Evolutionary conservation across 35 echinoderm and acorn worm genomes (phyloP).

Genomic region (Apostichopus japonicus): DNA sequence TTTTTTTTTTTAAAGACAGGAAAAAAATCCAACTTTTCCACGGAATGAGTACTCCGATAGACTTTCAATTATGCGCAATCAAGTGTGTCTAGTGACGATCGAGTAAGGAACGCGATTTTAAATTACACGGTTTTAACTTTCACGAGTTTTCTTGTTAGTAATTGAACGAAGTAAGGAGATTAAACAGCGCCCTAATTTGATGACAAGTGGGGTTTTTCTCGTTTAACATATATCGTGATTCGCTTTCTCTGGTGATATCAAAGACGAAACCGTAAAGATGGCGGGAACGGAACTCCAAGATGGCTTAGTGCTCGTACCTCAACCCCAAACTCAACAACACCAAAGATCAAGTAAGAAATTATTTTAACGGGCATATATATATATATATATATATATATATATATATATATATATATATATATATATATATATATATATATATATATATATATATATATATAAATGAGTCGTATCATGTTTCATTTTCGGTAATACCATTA

Average conservation of each 20-base stretch:
- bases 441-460: too few species aligned
- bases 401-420: too few species aligned
- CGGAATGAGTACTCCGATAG: neutral
- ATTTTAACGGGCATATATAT: neutral
- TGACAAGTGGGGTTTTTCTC: neutral
- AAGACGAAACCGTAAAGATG: neutral
- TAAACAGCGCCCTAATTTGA: constrained; percentile 17
- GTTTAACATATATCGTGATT: neutral
- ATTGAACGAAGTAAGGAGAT: constrained; percentile 29
- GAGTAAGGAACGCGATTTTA: constrained; percentile 36
- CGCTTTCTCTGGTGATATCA: neutral
- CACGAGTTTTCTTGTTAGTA: constrained; percentile 48
- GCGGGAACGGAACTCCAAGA: constrained; percentile 34
- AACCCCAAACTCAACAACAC: constrained; percentile 9
- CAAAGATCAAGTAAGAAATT: constrained; percentile 47
- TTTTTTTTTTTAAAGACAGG: neutral
- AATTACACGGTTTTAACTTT: constrained; percentile 56
- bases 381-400: too few species aligned
- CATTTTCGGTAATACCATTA: too few species aligned
- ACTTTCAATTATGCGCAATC: constrained; percentile 55
- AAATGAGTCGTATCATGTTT: too few species aligned
- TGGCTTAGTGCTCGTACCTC: constrained; percentile 19
- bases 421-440: too few species aligned
- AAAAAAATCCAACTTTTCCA: constrained; percentile 37
- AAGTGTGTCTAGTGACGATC: constrained; percentile 48